Conservation (phyloP, 1,140 invertebrate species). For the Drosophila orena region DNA sequence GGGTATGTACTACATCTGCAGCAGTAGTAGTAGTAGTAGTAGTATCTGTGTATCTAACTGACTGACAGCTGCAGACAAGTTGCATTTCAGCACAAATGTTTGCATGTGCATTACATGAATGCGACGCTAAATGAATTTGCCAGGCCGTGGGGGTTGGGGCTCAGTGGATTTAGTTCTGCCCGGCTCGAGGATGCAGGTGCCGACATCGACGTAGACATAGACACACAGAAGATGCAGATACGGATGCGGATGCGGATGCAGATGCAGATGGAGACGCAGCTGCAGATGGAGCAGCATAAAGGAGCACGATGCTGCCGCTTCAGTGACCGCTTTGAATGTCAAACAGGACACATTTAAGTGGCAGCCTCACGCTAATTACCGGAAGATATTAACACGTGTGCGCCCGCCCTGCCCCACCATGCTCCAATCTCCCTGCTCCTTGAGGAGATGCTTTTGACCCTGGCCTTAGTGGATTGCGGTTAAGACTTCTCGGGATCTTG, state of each 20-base stretch:
- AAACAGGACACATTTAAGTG: constrained; percentile 68
- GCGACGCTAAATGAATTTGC: constrained; percentile 79
- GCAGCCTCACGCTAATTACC: constrained; percentile 74
- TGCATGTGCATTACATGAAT: constrained; percentile 73
- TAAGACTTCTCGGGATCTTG: constrained; percentile 7
- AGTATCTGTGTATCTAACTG: constrained; percentile 53
- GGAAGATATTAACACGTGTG: constrained; percentile 79
- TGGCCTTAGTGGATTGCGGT: constrained; percentile 35
- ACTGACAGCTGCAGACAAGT: constrained; percentile 82
- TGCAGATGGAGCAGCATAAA: constrained; percentile 29
- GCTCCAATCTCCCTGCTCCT: neutral
- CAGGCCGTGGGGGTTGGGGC: constrained; percentile 22
- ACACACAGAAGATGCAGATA: constrained; percentile 15
- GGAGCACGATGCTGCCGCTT: constrained; percentile 54
- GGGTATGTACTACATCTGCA: neutral
- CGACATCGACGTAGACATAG: constrained; percentile 7
- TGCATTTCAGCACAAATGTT: constrained; percentile 83
- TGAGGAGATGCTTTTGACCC: constrained; percentile 53
- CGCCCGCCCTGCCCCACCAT: constrained; percentile 10
- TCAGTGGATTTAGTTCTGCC: constrained; percentile 8
- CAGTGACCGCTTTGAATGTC: constrained; percentile 78
- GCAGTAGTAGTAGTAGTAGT: neutral
- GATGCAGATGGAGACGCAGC: constrained; percentile 8
- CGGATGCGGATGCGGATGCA: constrained; percentile 19
- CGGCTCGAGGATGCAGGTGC: constrained; percentile 24